A percentile compares a stretch with the other conserved stretches of the same genome.
These are phyloP conservation scores for Sinocyclocheilus maitianheensis DNA, from an alignment of 2,113 vertebrate genomes.

Conservation along the genomic window DNA sequence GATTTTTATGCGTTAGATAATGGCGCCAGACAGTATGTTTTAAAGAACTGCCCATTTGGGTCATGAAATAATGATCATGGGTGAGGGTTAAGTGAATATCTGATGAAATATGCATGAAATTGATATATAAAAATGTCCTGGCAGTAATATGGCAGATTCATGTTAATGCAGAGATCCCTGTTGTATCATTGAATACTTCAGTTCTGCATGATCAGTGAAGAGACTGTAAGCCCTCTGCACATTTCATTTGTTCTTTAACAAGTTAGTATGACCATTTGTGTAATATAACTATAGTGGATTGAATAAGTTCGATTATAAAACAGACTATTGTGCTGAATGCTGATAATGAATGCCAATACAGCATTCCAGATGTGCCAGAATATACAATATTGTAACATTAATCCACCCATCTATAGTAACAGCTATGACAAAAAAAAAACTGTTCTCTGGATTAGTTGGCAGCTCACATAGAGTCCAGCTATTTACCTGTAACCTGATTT, in stretches of 20 bases:
- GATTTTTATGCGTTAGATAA: constrained; percentile 35
- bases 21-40: constrained; percentile 41
- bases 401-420: too few species aligned
- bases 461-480: not conserved
- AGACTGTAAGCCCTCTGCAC: not conserved
- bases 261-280: not conserved
- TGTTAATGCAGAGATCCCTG: constrained; percentile 18
- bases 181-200: constrained; percentile 19
- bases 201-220: not conserved
- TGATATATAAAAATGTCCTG: constrained; percentile 23
- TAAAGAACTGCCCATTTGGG: constrained; percentile 31
- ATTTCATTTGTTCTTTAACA: not conserved
- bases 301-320: not conserved
- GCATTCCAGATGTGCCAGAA: not conserved
- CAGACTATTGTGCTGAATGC: not conserved
- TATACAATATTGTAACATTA: not conserved
- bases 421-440: not conserved
- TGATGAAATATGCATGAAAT: constrained; percentile 47
- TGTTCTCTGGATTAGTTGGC: too few species aligned
- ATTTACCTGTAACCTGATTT: not conserved
- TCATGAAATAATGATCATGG: constrained; percentile 42
- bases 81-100: constrained; percentile 46
- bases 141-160: constrained; percentile 27
- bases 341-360: not conserved
- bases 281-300: not conserved